phyloP scores from a whole-genome alignment of 2,797 vertebrate genomes.

The Sebastes glaucus region DNA sequence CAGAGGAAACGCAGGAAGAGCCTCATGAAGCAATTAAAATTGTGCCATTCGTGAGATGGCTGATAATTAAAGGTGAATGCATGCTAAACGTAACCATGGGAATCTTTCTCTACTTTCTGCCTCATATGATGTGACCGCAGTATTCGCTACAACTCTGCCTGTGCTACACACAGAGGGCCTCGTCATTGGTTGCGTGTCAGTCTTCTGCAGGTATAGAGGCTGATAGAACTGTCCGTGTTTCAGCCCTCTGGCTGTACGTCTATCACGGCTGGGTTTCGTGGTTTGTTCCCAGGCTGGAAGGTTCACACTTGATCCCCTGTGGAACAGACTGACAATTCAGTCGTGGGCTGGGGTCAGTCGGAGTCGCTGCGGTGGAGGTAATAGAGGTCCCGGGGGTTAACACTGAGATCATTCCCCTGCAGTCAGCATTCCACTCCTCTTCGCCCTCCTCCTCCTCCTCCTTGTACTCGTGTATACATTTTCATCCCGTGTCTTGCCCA shows the following conservation, averaged over 20 bases:
- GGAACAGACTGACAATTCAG: slow-evolving; percentile 36
- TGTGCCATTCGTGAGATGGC: background rate
- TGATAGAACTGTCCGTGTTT: background rate
- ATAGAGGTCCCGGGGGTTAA: slow-evolving; percentile 58
- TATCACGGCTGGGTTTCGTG: background rate
- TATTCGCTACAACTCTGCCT: background rate
- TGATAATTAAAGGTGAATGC: background rate
- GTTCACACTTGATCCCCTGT: slow-evolving; percentile 7
- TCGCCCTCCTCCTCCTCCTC: slow-evolving; percentile 7
- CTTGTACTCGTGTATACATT: background rate
- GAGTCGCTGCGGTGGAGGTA: slow-evolving; percentile 37
- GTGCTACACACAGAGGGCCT: background rate
- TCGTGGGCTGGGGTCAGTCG: slow-evolving; percentile 29
- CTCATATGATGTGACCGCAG: background rate
- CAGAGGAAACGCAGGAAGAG: background rate
- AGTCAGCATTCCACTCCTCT: slow-evolving; percentile 31
- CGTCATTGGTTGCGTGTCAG: background rate
- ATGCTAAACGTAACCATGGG: background rate
- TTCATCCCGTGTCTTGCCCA: background rate
- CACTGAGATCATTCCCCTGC: slow-evolving; percentile 37
- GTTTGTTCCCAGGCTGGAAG: background rate
- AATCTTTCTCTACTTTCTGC: background rate
- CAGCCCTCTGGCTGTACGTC: background rate
- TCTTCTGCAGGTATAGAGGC: background rate
- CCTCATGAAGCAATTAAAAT: background rate